Base-by-base conservation (phyloP, 2,888 invertebrate genomes). In the Coelinius sp. region DNA sequence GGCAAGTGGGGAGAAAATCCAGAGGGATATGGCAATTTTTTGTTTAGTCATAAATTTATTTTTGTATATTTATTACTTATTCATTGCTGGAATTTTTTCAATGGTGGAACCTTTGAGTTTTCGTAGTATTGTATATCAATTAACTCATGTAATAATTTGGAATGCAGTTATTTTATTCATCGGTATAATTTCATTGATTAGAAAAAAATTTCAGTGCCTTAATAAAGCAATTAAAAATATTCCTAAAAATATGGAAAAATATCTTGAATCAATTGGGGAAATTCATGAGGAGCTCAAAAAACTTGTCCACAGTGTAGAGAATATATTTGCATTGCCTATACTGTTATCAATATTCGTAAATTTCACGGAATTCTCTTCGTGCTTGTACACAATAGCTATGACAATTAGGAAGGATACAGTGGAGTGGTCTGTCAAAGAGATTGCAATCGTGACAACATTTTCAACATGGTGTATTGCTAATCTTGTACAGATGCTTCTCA, bases 191-290 rank as follows among this genome's bases (percentile, higher is more conserved):
- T 8, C 52, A 6, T 14, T 72, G 7, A 38, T 72, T 12, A 64
- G 44, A 44, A 27, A 53, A 5, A 22, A 64, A 68, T 72, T 72
- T 25, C 20, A 22, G 5, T 12, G 25, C 5, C 59, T 72, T 24
- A 72, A 72, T 22, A 27, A 68, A 14, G 49, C 56, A 1, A 56
- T 68, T 14, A 49, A 35, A 8, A 68, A 72, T 35, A 56, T 68
- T 10, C 20, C 14, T 20, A 59, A 59, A 5, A 59, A 59, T 35
- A 17, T 14, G 20, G 35, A 12, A 2, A 5, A 59, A 20, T 59
- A 59, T 35, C 20, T 59, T 0, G 8, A 8, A 59, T 35, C 35
- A 20, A 31, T 59, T 4, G 59, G 59, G 0, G 7, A 59, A 35
- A 20, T 35, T 12, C 59, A 25, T 17, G 59, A 31, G 17, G 59